phyloP scores from a whole-genome alignment of 1,140 invertebrate genomes.

The Heterodera carotae region DNA sequence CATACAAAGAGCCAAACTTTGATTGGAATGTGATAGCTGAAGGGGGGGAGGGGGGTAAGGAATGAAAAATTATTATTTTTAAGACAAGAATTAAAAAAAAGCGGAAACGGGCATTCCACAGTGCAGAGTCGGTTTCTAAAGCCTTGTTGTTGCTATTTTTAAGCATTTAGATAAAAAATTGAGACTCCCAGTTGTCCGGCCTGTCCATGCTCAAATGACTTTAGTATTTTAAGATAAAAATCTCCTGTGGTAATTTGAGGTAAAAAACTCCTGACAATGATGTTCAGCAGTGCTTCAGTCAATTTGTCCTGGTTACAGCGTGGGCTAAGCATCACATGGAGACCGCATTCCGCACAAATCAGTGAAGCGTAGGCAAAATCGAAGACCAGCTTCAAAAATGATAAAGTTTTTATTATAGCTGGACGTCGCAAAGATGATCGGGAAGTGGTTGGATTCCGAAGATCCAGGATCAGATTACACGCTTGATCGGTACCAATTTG shows the following conservation, averaged over 20 bases:
- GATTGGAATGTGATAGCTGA: background rate
- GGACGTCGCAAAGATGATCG: background rate
- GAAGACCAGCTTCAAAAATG: slow-evolving; percentile 3
- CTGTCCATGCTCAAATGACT: too few species aligned
- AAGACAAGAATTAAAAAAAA: background rate
- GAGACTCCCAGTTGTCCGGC: too few species aligned
- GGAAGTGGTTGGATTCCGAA: too few species aligned
- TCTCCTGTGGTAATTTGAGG: too few species aligned
- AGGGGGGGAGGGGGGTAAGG: background rate
- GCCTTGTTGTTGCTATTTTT: too few species aligned
- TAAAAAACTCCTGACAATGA: background rate
- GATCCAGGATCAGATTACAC: too few species aligned
- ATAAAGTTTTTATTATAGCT: too few species aligned
- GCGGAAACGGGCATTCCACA: too few species aligned
- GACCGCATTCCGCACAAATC: background rate
- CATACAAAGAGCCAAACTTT: background rate
- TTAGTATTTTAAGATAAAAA: too few species aligned
- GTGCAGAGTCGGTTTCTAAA: too few species aligned
- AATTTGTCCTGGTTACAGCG: slow-evolving; percentile 5
- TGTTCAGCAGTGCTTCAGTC: background rate
- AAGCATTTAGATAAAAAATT: too few species aligned
- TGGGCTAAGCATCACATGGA: background rate
- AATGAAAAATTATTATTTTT: background rate
- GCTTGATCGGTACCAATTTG: too few species aligned
- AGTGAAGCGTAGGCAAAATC: slow-evolving; percentile 12